These are phyloP conservation scores for Oncorhynchus mykiss DNA, from an alignment of 2,113 vertebrate genomes.

Conservation along the genomic window DNA sequence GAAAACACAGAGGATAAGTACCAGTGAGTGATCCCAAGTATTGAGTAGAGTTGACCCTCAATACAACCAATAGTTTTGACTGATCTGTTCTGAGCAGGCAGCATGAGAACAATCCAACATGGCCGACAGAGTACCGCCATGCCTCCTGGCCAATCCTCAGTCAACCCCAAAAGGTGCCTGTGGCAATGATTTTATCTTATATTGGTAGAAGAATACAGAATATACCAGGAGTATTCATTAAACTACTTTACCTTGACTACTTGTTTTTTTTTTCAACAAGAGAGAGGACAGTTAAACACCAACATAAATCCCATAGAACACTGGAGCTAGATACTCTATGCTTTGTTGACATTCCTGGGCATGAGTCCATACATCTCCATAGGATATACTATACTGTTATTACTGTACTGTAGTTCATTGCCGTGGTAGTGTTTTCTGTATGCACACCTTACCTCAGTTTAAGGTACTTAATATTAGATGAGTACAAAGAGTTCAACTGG, in stretches of 20 bases:
- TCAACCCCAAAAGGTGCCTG: slow-evolving; percentile 1
- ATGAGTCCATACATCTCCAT: slow-evolving; percentile 44
- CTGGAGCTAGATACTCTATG: too few species aligned
- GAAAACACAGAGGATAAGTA: slow-evolving; percentile 45
- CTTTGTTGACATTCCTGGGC: slow-evolving; percentile 39
- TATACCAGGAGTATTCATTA: slow-evolving; percentile 34
- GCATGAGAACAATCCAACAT: slow-evolving; percentile 31
- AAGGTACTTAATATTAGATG: slow-evolving; percentile 65
- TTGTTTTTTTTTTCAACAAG: slow-evolving; percentile 23
- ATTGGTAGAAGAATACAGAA: slow-evolving; percentile 37
- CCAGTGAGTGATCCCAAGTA: slow-evolving; percentile 51
- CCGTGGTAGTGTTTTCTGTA: slow-evolving; percentile 51
- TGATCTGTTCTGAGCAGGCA: slow-evolving; percentile 19
- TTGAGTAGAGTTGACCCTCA: slow-evolving; percentile 2
- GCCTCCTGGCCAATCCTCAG: slow-evolving; percentile 13
- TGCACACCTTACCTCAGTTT: slow-evolving; percentile 47
- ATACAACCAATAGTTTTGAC: slow-evolving; percentile 18
- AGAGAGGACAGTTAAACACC: slow-evolving; percentile 39
- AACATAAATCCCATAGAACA: slow-evolving; percentile 22
- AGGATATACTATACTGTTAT: slow-evolving; percentile 26
- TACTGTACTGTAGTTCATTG: slow-evolving; percentile 29
- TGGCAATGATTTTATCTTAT: slow-evolving; percentile 30
- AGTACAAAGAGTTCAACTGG: slow-evolving; percentile 62
- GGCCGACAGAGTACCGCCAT: slow-evolving; percentile 21
- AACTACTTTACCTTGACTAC: slow-evolving; percentile 35